Conservation (phyloP, 2,797 vertebrate genomes). For the Halcyon chelicuti region DNA sequence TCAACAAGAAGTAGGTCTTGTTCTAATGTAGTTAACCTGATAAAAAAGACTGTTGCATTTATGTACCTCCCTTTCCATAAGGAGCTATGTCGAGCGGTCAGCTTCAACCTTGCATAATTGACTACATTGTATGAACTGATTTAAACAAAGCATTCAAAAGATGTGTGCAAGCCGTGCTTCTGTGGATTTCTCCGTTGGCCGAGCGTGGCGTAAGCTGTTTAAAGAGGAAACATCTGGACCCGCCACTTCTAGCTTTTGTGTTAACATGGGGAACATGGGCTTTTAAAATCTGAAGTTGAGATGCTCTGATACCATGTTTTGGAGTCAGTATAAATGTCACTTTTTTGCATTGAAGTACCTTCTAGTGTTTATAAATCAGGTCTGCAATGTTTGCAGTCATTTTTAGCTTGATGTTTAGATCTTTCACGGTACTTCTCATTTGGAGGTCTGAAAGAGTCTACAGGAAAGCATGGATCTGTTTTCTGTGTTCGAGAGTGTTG, state of each 20-base stretch:
- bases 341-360: neutral
- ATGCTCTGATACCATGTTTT: neutral
- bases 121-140: neutral
- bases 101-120: neutral
- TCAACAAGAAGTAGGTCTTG: neutral
- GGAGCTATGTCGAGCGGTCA: neutral
- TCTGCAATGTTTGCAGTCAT: neutral
- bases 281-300: neutral
- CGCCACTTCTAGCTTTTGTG: neutral
- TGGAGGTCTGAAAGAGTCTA: neutral
- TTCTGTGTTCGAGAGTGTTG: neutral
- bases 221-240: neutral
- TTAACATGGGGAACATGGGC: neutral
- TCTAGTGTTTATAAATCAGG: neutral
- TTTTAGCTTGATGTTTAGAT: neutral
- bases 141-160: neutral
- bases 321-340: neutral
- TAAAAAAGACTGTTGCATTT: neutral
- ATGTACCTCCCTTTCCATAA: neutral
- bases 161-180: fast-evolving
- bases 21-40: neutral
- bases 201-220: neutral
- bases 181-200: neutral
- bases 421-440: neutral
- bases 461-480: neutral